A percentile compares a stretch with the other conserved stretches of the same genome.
Conservation (phyloP, 2,797 vertebrate genomes). For the Cirrhinus mrigala region DNA sequence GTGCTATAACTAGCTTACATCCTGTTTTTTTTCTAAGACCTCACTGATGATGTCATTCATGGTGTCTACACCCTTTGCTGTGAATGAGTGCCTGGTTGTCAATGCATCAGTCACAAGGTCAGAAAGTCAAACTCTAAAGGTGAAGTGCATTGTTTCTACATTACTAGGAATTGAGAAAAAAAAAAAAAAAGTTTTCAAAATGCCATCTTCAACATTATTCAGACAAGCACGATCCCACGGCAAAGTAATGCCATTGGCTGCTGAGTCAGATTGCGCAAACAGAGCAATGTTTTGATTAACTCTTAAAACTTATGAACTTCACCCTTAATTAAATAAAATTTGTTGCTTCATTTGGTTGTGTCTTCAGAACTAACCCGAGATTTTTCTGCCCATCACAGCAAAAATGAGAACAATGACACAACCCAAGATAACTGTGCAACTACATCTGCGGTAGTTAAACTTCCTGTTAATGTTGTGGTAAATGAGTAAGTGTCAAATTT, state of each 20-base stretch:
- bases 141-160: background rate
- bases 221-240: background rate
- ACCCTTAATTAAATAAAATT: background rate
- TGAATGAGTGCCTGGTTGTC: conserved; percentile 35
- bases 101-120: conserved; percentile 57
- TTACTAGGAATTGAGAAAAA: background rate
- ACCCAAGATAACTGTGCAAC: conserved; percentile 58
- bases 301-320: background rate
- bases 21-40: conserved; percentile 39
- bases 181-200: background rate
- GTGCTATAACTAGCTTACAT: background rate
- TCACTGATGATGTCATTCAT: conserved; percentile 43
- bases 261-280: background rate
- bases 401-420: conserved; percentile 54
- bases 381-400: conserved; percentile 36
- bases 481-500: conserved; percentile 52
- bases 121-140: background rate
- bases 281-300: background rate
- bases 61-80: conserved; percentile 26
- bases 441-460: conserved; percentile 42
- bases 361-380: background rate
- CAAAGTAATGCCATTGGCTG: background rate
- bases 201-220: background rate
- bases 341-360: background rate
- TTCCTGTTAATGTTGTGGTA: conserved; percentile 52